A percentile compares a stretch with the other conserved stretches of the same genome.
Evolutionary conservation across 2,888 invertebrate genomes (phyloP).

Genomic region (Mactromeris polynyma): DNA sequence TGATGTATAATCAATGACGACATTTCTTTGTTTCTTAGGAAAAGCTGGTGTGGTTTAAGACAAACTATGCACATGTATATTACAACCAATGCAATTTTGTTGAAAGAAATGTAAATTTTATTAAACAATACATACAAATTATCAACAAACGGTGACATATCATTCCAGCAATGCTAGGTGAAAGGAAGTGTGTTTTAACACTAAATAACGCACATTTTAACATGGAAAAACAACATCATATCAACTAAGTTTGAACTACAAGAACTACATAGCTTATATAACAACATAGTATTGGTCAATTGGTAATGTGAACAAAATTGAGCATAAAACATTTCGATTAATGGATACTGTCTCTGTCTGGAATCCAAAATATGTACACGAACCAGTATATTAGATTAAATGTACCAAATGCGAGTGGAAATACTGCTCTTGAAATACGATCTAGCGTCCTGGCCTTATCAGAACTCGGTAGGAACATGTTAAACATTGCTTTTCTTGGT

Average conservation of each 20-base stretch:
- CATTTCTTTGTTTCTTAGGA: too few relatives aligned
- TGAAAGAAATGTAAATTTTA: too few relatives aligned
- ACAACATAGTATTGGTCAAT: neutral
- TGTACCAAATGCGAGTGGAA: conserved; percentile 44
- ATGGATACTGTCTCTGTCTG: neutral
- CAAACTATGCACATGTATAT: too few relatives aligned
- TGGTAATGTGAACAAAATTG: neutral
- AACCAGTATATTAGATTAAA: conserved; percentile 83
- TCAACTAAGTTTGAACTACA: too few relatives aligned
- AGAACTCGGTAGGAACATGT: neutral
- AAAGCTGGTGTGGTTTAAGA: too few relatives aligned
- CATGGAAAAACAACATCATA: neutral
- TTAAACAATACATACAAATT: neutral
- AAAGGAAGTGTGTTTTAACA: neutral
- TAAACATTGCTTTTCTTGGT: neutral
- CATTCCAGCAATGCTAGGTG: too few relatives aligned
- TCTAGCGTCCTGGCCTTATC: conserved; percentile 1
- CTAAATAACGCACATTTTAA: neutral
- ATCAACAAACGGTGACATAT: neutral
- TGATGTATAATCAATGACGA: too few relatives aligned
- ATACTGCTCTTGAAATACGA: neutral
- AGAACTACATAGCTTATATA: neutral
- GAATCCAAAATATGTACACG: conserved; percentile 51
- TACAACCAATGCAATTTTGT: too few relatives aligned
- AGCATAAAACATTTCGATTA: neutral